Conservation (phyloP, 1,140 invertebrate species). For the Papilio machaon region DNA sequence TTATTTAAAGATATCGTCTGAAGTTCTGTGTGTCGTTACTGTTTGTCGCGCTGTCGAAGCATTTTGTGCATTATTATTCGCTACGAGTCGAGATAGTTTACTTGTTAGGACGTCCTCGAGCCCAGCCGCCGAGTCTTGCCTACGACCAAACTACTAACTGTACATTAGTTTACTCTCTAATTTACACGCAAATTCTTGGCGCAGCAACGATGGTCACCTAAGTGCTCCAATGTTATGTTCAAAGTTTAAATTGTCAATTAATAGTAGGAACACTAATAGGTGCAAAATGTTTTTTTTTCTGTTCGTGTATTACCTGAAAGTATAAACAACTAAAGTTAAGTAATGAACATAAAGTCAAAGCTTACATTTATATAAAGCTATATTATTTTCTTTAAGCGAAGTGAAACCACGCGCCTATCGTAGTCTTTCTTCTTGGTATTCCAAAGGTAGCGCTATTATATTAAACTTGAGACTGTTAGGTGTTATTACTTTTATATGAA, state of each 20-base stretch:
- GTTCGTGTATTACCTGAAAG: too few relatives aligned
- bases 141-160: constrained; percentile 58
- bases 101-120: constrained; percentile 61
- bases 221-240: constrained; percentile 19
- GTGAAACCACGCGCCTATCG: background rate
- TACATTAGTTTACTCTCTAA: constrained; percentile 61
- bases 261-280: background rate
- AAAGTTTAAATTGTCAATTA: constrained; percentile 25
- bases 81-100: constrained; percentile 52
- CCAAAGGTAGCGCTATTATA: constrained; percentile 2
- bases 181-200: constrained; percentile 50
- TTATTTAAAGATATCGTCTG: constrained; percentile 46
- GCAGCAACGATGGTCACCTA: constrained; percentile 49
- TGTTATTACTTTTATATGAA: constrained; percentile 33
- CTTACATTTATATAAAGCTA: too few relatives aligned
- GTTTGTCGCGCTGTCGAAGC: constrained; percentile 45
- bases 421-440: constrained; percentile 2
- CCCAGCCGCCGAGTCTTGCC: constrained; percentile 42
- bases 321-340: too few relatives aligned
- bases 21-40: constrained; percentile 52
- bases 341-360: too few relatives aligned
- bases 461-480: constrained; percentile 22
- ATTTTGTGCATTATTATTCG: constrained; percentile 60
- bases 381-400: constrained; percentile 11
- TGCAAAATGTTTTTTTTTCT: background rate